Evolutionary conservation across 1,140 invertebrate species (phyloP).

Genomic region (Drosophila ohnishii): DNA sequence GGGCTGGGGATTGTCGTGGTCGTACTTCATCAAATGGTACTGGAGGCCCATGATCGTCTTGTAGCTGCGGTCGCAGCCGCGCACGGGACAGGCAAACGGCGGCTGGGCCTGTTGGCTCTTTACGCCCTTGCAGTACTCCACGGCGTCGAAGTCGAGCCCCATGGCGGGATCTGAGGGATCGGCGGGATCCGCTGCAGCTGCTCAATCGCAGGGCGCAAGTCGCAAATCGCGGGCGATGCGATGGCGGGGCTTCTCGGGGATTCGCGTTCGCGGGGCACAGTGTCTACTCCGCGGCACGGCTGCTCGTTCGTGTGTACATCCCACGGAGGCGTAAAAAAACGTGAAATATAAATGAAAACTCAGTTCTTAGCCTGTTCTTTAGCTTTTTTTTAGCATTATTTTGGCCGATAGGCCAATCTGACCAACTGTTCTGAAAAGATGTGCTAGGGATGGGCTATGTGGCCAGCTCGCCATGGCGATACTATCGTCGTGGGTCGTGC

Average conservation of each 20-base stretch:
- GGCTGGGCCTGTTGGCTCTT: slow-evolving; percentile 89
- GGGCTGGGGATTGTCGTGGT: slow-evolving; percentile 89
- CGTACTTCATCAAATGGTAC: slow-evolving; percentile 92
- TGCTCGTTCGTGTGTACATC: slow-evolving; percentile 64
- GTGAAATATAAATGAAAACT: slow-evolving; percentile 19
- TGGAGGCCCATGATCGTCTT: slow-evolving; percentile 93
- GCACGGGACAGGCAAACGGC: slow-evolving; percentile 92
- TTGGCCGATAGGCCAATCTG: slow-evolving; percentile 19
- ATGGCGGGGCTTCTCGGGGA: slow-evolving; percentile 17
- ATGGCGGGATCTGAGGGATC: slow-evolving; percentile 61
- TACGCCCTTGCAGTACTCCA: slow-evolving; percentile 92
- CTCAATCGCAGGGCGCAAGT: slow-evolving; percentile 36
- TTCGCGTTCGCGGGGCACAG: slow-evolving; percentile 41
- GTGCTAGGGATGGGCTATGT: slow-evolving; percentile 30
- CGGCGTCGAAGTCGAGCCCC: slow-evolving; percentile 89
- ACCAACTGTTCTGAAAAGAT: slow-evolving; percentile 32
- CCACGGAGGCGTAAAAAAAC: slow-evolving; percentile 40
- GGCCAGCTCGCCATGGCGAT: slow-evolving; percentile 31
- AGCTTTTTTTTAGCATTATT: slow-evolving; percentile 20
- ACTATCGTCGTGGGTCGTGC: slow-evolving; percentile 5
- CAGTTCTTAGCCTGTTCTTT: slow-evolving; percentile 7
- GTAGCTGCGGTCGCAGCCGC: slow-evolving; percentile 92
- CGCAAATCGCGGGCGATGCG: slow-evolving; percentile 44
- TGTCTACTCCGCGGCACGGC: slow-evolving; percentile 59
- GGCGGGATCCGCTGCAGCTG: slow-evolving; percentile 44